Percentiles rank a stretch among this genome's conserved stretches.
Conservation (phyloP, 2,797 vertebrate species). For the Eulemur coronatus region DNA sequence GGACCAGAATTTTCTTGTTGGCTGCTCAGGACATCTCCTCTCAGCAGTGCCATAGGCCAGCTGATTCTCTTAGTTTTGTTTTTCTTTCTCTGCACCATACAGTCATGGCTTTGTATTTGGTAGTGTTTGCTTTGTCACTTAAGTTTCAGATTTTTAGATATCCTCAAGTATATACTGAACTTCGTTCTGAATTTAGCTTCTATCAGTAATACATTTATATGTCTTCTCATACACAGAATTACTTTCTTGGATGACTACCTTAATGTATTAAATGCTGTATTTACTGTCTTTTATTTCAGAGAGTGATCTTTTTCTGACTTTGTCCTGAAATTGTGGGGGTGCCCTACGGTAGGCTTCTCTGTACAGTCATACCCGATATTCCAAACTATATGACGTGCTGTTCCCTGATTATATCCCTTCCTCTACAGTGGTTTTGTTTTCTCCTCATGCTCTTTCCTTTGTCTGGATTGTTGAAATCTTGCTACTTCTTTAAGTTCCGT, state of each 20-base stretch:
- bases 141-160: background rate
- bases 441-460: background rate
- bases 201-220: background rate
- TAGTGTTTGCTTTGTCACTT: background rate
- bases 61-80: background rate
- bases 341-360: background rate
- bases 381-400: background rate
- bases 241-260: background rate
- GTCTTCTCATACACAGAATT: background rate
- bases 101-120: background rate
- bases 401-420: background rate
- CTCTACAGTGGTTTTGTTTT: background rate
- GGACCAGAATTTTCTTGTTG: background rate
- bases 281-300: conserved; percentile 61
- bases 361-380: background rate
- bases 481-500: background rate
- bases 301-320: conserved; percentile 55
- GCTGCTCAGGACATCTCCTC: background rate
- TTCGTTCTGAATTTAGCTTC: background rate
- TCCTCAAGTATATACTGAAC: background rate
- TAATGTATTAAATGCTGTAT: conserved; percentile 6
- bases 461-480: background rate
- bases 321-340: conserved; percentile 55
- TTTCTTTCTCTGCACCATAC: background rate
- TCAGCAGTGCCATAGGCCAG: accelerated